Evolutionary conservation across 2,113 vertebrate genomes (phyloP), one percentile per base, ranked within the genome.

Genomic region (Cathartes aura): DNA sequence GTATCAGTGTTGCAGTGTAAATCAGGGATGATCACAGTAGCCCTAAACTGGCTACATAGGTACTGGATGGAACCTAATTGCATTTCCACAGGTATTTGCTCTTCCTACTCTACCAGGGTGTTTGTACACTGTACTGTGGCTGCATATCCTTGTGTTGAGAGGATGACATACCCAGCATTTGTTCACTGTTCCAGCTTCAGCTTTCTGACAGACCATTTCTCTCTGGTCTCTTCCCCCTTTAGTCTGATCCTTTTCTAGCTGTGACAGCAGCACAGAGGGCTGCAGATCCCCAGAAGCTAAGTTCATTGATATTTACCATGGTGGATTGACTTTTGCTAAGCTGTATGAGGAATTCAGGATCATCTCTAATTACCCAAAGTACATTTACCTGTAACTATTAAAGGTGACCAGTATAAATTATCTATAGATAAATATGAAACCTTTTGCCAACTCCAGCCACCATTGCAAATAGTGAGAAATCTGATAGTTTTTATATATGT

Each of bases 291-390:
- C 79, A 56, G 23, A 32, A 84, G 6, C 8, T 17, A 7, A 30
- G 8, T 40, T 87, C 6, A 4, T 22, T 40, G 58, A 14, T 60
- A 12, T 56, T 81, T 70, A 15, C 22, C 27, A 6, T 0, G 0
- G 50, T 27, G 36, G 23, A 27, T 4, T 91, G 55, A 42, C 42
- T 62, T 80, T 55, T 63, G 19, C 27, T 52, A 74, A 60, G 15
- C 22, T 71, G 5, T 60, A 10, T 22, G 43, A 93, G 32, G 64
- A 73, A 43, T 62, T 93, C 29, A 55, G 19, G 15, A 22, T 43
- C 16, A 32, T 27, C 29, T 93, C 17, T 42, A 34, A 45, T 71
- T 70, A 72, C 71, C 43, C 32, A 34, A 90, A 85, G 9, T 80
- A 17, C 32, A 18, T 66, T 81, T 84, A 58, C 43, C 29, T n/a